Evolutionary conservation across 2,113 vertebrate genomes (phyloP).

Genomic region (Astur gentilis): DNA sequence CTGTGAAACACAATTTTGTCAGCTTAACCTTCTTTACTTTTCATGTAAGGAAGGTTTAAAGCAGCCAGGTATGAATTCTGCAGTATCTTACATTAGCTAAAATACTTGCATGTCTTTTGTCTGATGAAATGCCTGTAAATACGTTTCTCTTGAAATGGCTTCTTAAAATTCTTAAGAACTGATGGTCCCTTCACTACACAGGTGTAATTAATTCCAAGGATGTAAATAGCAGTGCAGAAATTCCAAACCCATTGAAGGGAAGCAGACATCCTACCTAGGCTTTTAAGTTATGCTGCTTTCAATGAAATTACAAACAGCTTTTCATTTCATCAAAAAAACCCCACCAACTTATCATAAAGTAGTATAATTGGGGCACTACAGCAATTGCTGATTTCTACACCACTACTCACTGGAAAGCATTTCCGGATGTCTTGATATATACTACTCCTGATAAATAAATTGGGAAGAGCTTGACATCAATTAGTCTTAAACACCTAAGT

Average conservation of each 20-base stretch:
- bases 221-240: background rate
- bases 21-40: background rate
- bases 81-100: background rate
- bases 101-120: background rate
- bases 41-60: background rate
- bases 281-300: background rate
- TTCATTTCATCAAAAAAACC: background rate
- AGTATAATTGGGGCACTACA: background rate
- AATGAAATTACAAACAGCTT: background rate
- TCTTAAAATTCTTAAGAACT: background rate
- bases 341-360: background rate
- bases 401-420: background rate
- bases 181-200: background rate
- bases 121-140: background rate
- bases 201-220: background rate
- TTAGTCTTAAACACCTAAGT: background rate
- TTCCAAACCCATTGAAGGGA: background rate
- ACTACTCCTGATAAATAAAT: background rate
- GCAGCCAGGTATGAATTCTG: background rate
- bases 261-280: background rate
- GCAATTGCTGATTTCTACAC: background rate
- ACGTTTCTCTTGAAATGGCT: background rate
- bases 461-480: background rate
- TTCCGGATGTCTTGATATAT: background rate
- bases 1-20: background rate